Evolutionary conservation across 2,797 vertebrate species (phyloP).

Genomic region (Enteromius afrohamiltoni): DNA sequence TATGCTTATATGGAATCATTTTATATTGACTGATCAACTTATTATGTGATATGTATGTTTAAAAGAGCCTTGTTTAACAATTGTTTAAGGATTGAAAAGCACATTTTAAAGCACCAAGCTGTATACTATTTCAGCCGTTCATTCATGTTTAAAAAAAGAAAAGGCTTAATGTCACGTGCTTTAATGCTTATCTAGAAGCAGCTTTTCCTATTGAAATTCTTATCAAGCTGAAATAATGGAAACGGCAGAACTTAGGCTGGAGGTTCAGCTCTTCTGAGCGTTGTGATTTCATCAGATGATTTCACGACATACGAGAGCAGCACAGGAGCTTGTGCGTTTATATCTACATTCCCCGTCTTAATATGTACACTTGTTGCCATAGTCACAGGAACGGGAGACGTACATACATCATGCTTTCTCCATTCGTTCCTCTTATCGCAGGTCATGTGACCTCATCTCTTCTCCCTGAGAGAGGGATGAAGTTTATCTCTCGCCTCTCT

Average conservation of each 20-base stretch:
- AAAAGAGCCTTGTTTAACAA: background rate
- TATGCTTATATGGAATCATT: too few relatives aligned
- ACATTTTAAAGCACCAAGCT: background rate
- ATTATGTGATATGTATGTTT: background rate
- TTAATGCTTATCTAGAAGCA: background rate
- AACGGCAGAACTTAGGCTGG: background rate
- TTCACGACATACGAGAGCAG: background rate
- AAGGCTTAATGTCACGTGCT: too few relatives aligned
- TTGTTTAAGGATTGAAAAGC: background rate
- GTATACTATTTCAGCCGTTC: background rate
- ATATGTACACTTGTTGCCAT: conserved; percentile 50
- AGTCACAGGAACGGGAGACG: conserved; percentile 33
- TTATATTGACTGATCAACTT: too few relatives aligned
- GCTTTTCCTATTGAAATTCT: conserved; percentile 5
- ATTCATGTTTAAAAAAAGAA: background rate
- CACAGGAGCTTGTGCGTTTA: background rate
- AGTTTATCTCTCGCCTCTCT: conserved; percentile 55
- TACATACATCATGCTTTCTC: conserved; percentile 22
- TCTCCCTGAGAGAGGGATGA: conserved; percentile 51
- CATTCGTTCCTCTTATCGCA: conserved; percentile 49
- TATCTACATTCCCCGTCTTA: background rate
- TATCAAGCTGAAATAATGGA: background rate
- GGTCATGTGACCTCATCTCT: conserved; percentile 59
- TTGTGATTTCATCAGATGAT: background rate
- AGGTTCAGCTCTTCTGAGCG: background rate